Conservation (phyloP, 2,888 invertebrate species). For the Eubasilissa splendida region DNA sequence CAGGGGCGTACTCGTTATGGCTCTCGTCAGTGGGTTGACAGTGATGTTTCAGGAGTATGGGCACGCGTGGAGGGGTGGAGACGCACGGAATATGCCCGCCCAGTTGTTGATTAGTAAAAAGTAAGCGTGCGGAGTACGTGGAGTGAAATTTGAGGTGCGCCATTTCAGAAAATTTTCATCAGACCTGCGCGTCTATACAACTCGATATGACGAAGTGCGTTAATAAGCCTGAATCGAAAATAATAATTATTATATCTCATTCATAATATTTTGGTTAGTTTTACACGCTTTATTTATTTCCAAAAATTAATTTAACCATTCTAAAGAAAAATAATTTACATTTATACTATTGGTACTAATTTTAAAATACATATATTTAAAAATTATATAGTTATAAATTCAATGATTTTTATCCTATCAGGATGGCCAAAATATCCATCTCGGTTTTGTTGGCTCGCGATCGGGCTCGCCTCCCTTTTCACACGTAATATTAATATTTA, state of each 20-base stretch:
- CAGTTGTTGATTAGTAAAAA: constrained; percentile 31
- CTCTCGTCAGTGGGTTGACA: not conserved
- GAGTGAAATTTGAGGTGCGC: constrained; percentile 23
- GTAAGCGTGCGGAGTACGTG: constrained; percentile 5
- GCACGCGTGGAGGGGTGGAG: not conserved
- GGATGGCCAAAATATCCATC: too few relatives aligned
- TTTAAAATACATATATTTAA: too few relatives aligned
- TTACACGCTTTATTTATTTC: too few relatives aligned
- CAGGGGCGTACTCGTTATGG: not conserved
- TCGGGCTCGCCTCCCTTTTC: constrained; percentile 2
- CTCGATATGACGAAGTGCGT: constrained; percentile 7
- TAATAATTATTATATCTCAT: not conserved
- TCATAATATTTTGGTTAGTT: too few relatives aligned
- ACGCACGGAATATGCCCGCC: not conserved
- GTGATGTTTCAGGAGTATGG: not conserved
- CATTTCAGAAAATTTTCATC: constrained; percentile 27
- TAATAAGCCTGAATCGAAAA: constrained; percentile 1
- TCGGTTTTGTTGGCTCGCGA: not conserved
- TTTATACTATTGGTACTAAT: too few relatives aligned
- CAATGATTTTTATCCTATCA: too few relatives aligned
- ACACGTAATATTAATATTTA: constrained; percentile 7
- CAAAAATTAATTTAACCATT: too few relatives aligned
- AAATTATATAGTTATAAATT: too few relatives aligned
- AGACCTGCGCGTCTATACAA: not conserved
- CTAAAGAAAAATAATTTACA: too few relatives aligned